phyloP scores from a whole-genome alignment of 2,797 vertebrate species.

The Moxostoma hubbsi region DNA sequence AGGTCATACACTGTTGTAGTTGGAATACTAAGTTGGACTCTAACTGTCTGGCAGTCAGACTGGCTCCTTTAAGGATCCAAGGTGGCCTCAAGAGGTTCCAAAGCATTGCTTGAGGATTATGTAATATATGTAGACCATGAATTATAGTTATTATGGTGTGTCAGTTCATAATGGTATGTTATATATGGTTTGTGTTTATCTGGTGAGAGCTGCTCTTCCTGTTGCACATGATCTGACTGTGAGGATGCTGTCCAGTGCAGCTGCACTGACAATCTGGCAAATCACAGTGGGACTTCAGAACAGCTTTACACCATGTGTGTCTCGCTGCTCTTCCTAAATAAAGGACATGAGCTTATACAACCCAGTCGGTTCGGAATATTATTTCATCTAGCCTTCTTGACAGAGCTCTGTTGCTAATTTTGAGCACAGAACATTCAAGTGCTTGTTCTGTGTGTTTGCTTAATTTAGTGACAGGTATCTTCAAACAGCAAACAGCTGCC shows the following conservation, averaged over 20 bases:
- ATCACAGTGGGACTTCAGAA: slow-evolving; percentile 28
- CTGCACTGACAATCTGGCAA: slow-evolving; percentile 19
- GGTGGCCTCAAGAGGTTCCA: slow-evolving; percentile 21
- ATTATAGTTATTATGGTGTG: slow-evolving; percentile 53
- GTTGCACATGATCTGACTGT: not conserved
- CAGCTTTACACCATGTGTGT: slow-evolving; percentile 33
- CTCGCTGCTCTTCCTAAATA: slow-evolving; percentile 30
- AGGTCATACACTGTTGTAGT: slow-evolving; percentile 39
- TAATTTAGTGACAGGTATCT: slow-evolving; percentile 37
- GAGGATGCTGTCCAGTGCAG: slow-evolving; percentile 16
- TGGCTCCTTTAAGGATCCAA: slow-evolving; percentile 3
- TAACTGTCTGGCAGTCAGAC: too few species aligned
- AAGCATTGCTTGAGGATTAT: slow-evolving; percentile 34
- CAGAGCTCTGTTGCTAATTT: slow-evolving; percentile 6
- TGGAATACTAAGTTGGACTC: slow-evolving; percentile 17
- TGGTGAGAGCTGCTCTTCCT: slow-evolving; percentile 18
- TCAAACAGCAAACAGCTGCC: slow-evolving; percentile 26
- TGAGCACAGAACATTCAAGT: slow-evolving; percentile 20
- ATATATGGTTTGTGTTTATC: slow-evolving; percentile 46
- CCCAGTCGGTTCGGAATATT: slow-evolving; percentile 30
- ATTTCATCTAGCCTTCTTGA: slow-evolving; percentile 23
- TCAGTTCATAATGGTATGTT: slow-evolving; percentile 43
- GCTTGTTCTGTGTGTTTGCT: slow-evolving; percentile 29
- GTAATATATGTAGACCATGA: slow-evolving; percentile 42
- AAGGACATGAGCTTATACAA: slow-evolving; percentile 33